Percentiles rank a stretch among this genome's conserved stretches.
These are phyloP conservation scores for Drosophila nannoptera DNA, from an alignment of 1,140 invertebrate species.

Conservation along the genomic window DNA sequence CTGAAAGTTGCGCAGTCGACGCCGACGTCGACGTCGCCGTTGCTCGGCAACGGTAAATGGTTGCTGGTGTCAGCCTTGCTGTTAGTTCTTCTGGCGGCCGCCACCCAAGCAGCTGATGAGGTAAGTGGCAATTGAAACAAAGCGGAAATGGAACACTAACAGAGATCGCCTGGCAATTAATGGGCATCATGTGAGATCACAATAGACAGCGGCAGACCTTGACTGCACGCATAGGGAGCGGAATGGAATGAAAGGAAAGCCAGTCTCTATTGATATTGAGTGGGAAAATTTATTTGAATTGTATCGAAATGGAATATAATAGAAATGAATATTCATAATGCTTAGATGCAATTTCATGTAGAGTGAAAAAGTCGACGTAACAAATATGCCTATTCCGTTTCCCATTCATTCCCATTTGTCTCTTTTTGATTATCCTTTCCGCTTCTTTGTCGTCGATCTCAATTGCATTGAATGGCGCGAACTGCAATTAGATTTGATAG, in stretches of 20 bases:
- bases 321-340: not conserved
- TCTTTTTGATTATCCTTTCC: too few species aligned
- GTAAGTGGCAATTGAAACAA: constrained; percentile 40
- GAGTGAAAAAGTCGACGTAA: too few species aligned
- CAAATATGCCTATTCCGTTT: too few species aligned
- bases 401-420: too few species aligned
- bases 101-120: constrained; percentile 69
- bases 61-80: constrained; percentile 51
- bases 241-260: not conserved
- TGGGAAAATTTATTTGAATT: not conserved
- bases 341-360: too few species aligned
- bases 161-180: not conserved
- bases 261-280: not conserved
- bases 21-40: constrained; percentile 19
- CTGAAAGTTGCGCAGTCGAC: constrained; percentile 47
- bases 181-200: not conserved
- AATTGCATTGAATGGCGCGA: not conserved
- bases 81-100: constrained; percentile 51
- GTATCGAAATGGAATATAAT: not conserved
- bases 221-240: not conserved
- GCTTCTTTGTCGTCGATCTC: too few species aligned
- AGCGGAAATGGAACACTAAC: not conserved
- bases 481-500: not conserved
- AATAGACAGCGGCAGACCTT: not conserved
- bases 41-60: constrained; percentile 45